Evolutionary conservation across 2,113 vertebrate genomes (phyloP).

Genomic region (Montifringilla adamsi): DNA sequence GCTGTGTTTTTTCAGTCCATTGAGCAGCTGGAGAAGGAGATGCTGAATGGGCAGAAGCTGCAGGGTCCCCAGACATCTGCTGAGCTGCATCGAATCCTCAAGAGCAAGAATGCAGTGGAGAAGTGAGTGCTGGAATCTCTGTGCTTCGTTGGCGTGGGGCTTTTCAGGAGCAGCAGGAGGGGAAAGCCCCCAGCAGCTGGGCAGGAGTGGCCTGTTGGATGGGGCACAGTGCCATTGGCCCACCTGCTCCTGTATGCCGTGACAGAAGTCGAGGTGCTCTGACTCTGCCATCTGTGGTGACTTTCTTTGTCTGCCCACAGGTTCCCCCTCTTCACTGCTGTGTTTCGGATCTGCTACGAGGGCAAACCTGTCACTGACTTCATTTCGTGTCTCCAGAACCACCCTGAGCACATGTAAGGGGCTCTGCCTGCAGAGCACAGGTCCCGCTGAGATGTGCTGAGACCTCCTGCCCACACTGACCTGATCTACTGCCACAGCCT

Average conservation of each 20-base stretch:
- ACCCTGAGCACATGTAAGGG: slow-evolving; percentile 87
- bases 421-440: neutral
- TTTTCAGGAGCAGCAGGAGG: neutral
- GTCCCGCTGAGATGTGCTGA: neutral
- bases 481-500: neutral
- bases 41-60: slow-evolving; percentile 97
- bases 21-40: slow-evolving; percentile 91
- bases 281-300: neutral
- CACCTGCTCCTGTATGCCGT: neutral
- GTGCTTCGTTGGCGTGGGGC: neutral
- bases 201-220: neutral
- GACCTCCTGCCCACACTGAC: neutral
- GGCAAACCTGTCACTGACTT: slow-evolving; percentile 85
- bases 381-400: slow-evolving; percentile 90
- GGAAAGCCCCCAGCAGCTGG: neutral
- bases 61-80: slow-evolving; percentile 92
- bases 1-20: slow-evolving; percentile 78
- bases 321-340: slow-evolving; percentile 93
- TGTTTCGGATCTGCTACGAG: slow-evolving; percentile 90
- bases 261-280: neutral
- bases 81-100: slow-evolving; percentile 87
- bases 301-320: slow-evolving; percentile 53
- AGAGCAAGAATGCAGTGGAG: slow-evolving; percentile 82
- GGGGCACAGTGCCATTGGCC: neutral
- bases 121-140: slow-evolving; percentile 79